Evolutionary conservation across 2,113 vertebrate species (phyloP), one percentile per base, ranked within the genome.

Genomic region (Halichoerus grypus): DNA sequence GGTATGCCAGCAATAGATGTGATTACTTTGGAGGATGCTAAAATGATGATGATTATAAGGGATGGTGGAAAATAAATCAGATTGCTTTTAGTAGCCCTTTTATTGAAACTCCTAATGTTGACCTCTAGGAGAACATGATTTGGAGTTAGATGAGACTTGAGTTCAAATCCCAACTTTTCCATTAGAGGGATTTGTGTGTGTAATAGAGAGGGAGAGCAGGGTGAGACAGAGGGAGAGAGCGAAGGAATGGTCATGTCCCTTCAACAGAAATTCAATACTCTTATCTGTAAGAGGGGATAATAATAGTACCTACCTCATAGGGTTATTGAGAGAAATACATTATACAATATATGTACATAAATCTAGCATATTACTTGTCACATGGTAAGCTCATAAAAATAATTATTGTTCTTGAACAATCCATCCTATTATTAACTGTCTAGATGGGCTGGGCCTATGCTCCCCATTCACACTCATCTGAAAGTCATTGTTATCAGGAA

Each of bases 141-240:
- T 88, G 72, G 31, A 51, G 77, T 46, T 51, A 88, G 12, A 87
- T 13, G 51, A 88, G 76, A 67, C 36, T 11, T 36, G 9, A 97
- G 65, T 82, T 96, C 91, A 95, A 85, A 93, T 65, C 33, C 51
- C 15, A 81, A 26, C 24, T 77, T 80, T 65, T 77, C 26, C 83
- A 93, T 33, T 46, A 36, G 59, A 72, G 1, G 16, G 6, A 14
- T 57, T 2, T n/a, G 8, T 19, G 33, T 72, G 33, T 22, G 1
- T 61, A 11, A 94, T 26, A 79, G 6, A 79, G 31, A 90, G 31
- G 28, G 15, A 36, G 7, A 19, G 31, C 51, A 4, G 15, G 14
- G 24, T 33, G 10, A 24, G 8, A 21, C 24, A 21, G 36, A 49
- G 28, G 14, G n/a, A 14, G 3, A 26, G 13, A n/a, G 24, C 59